phyloP scores from a whole-genome alignment of 1,140 invertebrate species.

The Neotoxoptera formosana region DNA sequence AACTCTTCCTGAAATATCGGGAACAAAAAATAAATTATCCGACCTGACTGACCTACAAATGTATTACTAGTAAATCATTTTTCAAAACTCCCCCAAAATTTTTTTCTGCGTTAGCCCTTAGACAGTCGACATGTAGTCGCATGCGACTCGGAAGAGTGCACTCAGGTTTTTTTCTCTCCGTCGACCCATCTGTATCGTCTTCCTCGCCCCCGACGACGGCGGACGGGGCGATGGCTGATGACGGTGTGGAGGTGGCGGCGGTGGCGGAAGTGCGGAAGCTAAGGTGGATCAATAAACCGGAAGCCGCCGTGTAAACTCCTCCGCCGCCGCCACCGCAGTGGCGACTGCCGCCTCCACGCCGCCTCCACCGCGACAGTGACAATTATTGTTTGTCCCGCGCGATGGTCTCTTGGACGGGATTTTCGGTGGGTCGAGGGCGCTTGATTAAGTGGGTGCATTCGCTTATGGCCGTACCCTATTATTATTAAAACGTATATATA shows the following conservation, averaged over 20 bases:
- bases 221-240: background rate
- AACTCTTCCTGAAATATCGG: no score
- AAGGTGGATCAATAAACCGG: constrained; percentile 3
- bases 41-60: no score
- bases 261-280: background rate
- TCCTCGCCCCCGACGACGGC: background rate
- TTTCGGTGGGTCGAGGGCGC: background rate
- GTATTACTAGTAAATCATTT: no score
- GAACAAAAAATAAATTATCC: no score
- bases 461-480: background rate
- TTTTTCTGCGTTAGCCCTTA: no score
- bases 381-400: background rate
- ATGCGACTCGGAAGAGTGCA: background rate
- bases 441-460: background rate
- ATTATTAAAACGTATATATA: background rate
- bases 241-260: background rate
- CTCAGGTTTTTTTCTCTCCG: background rate
- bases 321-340: no score
- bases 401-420: background rate
- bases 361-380: background rate
- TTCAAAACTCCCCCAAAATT: no score
- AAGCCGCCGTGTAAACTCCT: background rate
- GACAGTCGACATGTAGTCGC: no score
- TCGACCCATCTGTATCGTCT: background rate
- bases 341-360: no score